Evolutionary conservation across 2,888 invertebrate species (phyloP).

Genomic region (Hirudinaria manillensis): DNA sequence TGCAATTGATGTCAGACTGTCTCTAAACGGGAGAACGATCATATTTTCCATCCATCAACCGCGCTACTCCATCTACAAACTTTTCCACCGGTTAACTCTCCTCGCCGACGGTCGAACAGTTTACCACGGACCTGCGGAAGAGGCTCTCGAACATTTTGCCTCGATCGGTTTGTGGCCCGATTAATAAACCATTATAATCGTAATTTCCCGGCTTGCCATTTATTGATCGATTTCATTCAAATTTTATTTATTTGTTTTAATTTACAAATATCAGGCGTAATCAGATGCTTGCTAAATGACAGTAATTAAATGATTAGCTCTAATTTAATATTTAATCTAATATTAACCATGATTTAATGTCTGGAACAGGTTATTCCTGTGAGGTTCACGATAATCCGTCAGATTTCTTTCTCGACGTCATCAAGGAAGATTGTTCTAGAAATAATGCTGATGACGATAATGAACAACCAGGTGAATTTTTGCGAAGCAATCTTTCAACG

Average conservation of each 20-base stretch:
- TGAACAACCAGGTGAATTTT: too few relatives aligned
- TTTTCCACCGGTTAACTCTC: constrained; percentile 51
- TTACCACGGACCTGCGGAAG: constrained; percentile 48
- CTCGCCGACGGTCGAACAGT: constrained; percentile 48
- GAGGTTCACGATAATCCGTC: constrained; percentile 53
- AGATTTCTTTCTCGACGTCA: constrained; percentile 53
- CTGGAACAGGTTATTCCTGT: constrained; percentile 45
- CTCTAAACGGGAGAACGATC: constrained; percentile 50
- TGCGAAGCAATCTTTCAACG: too few relatives aligned
- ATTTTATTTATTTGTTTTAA: too few relatives aligned
- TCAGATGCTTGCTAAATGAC: too few relatives aligned
- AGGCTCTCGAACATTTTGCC: constrained; percentile 47
- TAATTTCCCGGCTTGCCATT: too few relatives aligned
- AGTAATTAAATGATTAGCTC: too few relatives aligned
- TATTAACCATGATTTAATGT: too few relatives aligned
- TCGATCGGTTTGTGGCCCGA: constrained; percentile 24
- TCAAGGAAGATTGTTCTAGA: constrained; percentile 42
- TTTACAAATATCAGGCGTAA: too few relatives aligned
- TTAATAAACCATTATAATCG: neutral
- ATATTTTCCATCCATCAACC: constrained; percentile 55
- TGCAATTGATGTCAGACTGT: constrained; percentile 42
- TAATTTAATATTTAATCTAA: too few relatives aligned
- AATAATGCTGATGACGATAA: neutral
- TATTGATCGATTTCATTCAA: too few relatives aligned
- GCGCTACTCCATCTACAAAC: constrained; percentile 51